These are phyloP conservation scores for Pluvialis apricaria DNA, from an alignment of 2,113 vertebrate genomes.

Conservation along the genomic window DNA sequence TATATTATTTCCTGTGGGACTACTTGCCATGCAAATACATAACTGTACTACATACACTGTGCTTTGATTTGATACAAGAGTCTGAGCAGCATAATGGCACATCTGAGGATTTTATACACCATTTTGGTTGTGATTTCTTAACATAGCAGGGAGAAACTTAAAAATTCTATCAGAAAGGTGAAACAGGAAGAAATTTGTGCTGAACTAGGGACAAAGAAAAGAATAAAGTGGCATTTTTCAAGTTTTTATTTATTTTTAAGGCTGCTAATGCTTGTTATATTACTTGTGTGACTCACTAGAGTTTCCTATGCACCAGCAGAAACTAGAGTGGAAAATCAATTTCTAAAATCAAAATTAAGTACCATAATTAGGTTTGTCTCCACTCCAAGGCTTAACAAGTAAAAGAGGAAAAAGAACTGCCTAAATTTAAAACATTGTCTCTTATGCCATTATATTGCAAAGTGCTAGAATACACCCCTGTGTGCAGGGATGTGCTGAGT, in stretches of 20 bases:
- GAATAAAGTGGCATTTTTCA: not conserved
- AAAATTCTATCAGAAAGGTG: not conserved
- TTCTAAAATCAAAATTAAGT: conserved; percentile 73
- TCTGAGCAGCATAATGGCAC: not conserved
- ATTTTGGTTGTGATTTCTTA: conserved; percentile 8
- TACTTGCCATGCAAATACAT: conserved; percentile 43
- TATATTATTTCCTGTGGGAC: conserved; percentile 31
- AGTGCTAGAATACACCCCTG: not conserved
- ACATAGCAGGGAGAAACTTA: not conserved
- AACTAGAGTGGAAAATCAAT: conserved; percentile 67
- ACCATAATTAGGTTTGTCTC: conserved; percentile 50
- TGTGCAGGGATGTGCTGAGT: not conserved
- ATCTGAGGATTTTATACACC: not conserved
- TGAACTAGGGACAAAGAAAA: not conserved
- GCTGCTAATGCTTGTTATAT: conserved; percentile 8
- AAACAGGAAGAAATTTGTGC: not conserved
- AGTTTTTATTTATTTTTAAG: not conserved
- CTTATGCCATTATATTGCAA: not conserved
- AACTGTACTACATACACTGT: not conserved
- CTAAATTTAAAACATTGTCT: not conserved
- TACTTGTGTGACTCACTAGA: conserved; percentile 20
- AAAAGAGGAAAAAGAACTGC: conserved; percentile 34
- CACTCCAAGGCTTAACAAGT: conserved; percentile 22
- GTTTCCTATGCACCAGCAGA: conserved; percentile 57
- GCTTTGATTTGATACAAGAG: conserved; percentile 26